Base-by-base conservation (phyloP, 2,888 invertebrate species). In the Oscheius sp. region DNA sequence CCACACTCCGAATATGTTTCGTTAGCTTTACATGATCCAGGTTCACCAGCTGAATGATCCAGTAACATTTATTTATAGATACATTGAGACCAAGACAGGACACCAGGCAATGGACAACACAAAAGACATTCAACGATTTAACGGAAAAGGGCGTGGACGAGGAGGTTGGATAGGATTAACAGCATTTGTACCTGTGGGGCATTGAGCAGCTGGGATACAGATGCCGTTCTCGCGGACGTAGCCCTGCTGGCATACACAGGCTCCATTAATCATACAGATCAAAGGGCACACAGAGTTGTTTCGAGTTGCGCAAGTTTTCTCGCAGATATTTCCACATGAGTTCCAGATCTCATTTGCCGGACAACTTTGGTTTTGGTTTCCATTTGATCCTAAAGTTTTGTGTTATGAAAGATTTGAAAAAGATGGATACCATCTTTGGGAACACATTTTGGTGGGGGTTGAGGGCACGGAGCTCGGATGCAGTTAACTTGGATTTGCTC, bases 391-490 rank as follows among this genome's bases (percentile, higher is more conserved):
- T 61, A 61, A 43, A 58, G 35, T 35, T 35, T n/a, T n/a, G n/a
- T n/a, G n/a, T n/a, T n/a, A n/a, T n/a, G n/a, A n/a, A n/a, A n/a
- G 25, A 55, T 55, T 7, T 6, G 13, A 55, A 3, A 25, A 25
- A 13, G 5, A 18, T 55, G 55, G 5, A 6, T 55, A 66, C 66
- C 35, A 52, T 66, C 49, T n/a, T 12, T 43, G 9, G 70, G 70
- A 2, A 70, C 70, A 27, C 70, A 70, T 59, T 25, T 13, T 12
- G 70, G 70, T 25, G 23, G n/a, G 1, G 70, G 70, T 59, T 70
- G 70, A 23, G 58, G 70, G 21, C 70, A 70, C 0, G 70, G 59
- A 6, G 70, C 58, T 18, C 23, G n/a, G 18, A 70, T 18, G 25
- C 70, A 70, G 45, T 59, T 45, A n/a, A 59, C 18, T 12, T 25